Conservation (phyloP, 53 echinoderm and acorn worm genomes). For the Holothuria leucospilota region DNA sequence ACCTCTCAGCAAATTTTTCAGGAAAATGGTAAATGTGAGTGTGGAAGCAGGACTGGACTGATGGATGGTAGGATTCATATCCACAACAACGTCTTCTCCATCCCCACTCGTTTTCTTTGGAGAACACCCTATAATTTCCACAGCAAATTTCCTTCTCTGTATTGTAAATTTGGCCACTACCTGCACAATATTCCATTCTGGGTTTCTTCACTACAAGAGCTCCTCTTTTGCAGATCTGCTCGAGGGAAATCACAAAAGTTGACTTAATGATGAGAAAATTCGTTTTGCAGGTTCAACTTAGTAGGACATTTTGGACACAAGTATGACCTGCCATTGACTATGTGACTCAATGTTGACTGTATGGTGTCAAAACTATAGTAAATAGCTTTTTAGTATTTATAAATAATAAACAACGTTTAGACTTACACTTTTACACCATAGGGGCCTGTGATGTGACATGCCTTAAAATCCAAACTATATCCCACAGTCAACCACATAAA, state of each 20-base stretch:
- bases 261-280: too few species aligned
- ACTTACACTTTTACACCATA: too few species aligned
- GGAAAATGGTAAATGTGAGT: constrained; percentile 34
- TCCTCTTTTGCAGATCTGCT: constrained; percentile 14
- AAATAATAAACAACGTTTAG: too few species aligned
- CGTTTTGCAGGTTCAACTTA: too few species aligned
- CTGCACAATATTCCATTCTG: background rate
- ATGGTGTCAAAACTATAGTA: too few species aligned
- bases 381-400: too few species aligned
- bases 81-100: constrained; percentile 47
- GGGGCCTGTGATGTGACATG: too few species aligned
- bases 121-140: background rate
- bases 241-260: background rate
- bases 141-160: constrained; percentile 15
- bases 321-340: too few species aligned
- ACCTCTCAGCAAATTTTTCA: constrained; percentile 3
- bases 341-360: too few species aligned
- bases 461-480: too few species aligned
- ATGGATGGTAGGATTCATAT: constrained; percentile 16
- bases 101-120: constrained; percentile 2
- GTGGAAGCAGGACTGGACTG: constrained; percentile 38
- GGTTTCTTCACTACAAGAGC: constrained; percentile 12
- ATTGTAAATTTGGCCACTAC: background rate
- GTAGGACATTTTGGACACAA: too few species aligned
- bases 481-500: too few species aligned